phyloP scores from a whole-genome alignment of 2,797 vertebrate species.

The Kryptolebias ocellatus region DNA sequence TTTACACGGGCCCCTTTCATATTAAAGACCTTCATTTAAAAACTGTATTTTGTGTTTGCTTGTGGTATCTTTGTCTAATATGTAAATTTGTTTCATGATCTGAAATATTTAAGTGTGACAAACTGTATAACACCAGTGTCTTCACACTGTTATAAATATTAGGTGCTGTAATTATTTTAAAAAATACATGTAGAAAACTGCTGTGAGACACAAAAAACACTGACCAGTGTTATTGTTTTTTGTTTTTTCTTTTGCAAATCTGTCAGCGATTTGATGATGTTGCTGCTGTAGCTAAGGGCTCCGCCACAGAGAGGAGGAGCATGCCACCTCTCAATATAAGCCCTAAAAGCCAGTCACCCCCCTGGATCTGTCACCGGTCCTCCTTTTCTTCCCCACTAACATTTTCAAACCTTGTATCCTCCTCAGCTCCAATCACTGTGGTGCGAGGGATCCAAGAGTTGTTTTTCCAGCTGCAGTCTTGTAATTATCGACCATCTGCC shows the following conservation, averaged over 20 bases:
- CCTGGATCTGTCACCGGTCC: constrained; percentile 85
- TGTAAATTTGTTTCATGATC: no score
- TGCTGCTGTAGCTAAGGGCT: constrained; percentile 74
- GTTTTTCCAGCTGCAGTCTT: constrained; percentile 43
- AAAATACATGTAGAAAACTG: background rate
- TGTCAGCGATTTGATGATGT: constrained; percentile 75
- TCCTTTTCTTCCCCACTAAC: constrained; percentile 80
- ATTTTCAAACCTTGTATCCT: constrained; percentile 60
- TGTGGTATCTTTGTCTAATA: no score
- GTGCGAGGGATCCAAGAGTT: constrained; percentile 55
- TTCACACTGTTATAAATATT: no score
- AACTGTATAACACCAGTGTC: no score
- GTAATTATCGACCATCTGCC: constrained; percentile 27
- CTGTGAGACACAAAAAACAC: background rate
- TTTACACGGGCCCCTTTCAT: no score
- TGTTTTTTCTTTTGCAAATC: background rate
- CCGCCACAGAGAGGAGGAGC: constrained; percentile 87
- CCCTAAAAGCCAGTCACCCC: constrained; percentile 78
- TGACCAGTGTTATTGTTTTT: background rate
- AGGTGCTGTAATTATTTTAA: no score
- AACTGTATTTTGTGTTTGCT: no score
- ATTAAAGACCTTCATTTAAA: no score
- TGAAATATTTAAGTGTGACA: no score
- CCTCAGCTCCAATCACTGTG: constrained; percentile 72
- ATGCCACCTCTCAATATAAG: constrained; percentile 89